Evolutionary conservation across 2,888 invertebrate genomes (phyloP), one percentile per base, ranked within the genome.

Genomic region (Drosophila nr. perissopoda): DNA sequence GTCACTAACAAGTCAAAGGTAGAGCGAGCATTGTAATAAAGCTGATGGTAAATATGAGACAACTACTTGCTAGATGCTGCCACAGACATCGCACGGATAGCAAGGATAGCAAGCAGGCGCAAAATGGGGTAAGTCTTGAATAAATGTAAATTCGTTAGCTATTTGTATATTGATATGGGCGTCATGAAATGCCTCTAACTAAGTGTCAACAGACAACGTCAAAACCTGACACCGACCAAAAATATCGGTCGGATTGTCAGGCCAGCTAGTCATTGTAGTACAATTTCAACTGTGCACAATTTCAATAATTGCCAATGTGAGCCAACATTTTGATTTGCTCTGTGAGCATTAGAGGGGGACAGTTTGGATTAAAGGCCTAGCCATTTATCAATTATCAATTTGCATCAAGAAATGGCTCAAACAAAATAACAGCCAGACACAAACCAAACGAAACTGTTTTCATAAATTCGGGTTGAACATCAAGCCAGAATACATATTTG

Each of bases 1-100:
- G 84, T 87, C 88, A 77, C 82, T 87, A 77, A 62, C 89, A 87
- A 83, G 88, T 82, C 85, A 82, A 87, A 82, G 84, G 60, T 67
- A 80, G 65, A 76, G 67, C 67, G 74, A 56, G 40, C 73, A 65
- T 59, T 71, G 87, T 62, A 71, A 73, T 71, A 73, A 63, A 73
- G 67, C 77, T 77, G 79, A 76, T 79, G 69, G 66, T 33, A 49
- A 70, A 53, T 42, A 13, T 38, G 29, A 11, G 58, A 38, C 60
- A 60, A 63, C 25, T 62, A 49, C 54, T 52, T 36, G 33, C 40
- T 8, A 33, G 40, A 42, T 40, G 36, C 40, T 57, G 40, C 27
- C 29, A 21, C 56, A n/a, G 29, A n/a, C 40, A 56, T 8, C 29
- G 40, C 46, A 25, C 46, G 25, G 25, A 25, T 25, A 21, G 16